phyloP scores from a whole-genome alignment of 1,140 invertebrate species.

The Zelostemma sp. region DNA sequence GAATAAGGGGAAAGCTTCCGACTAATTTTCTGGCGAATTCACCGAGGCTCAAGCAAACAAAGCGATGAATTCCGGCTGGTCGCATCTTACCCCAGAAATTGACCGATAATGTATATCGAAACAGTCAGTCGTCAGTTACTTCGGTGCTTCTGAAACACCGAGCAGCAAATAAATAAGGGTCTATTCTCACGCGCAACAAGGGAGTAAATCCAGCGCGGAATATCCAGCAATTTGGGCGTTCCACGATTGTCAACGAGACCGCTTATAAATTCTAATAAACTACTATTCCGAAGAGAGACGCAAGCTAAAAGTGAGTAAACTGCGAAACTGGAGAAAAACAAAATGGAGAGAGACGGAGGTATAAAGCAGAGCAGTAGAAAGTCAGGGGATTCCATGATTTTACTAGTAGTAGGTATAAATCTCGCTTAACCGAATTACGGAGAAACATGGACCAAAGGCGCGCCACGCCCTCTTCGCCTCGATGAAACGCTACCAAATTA shows the following conservation, averaged over 20 bases:
- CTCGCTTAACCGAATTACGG: slow-evolving; percentile 56
- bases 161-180: slow-evolving; percentile 53
- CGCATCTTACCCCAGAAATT: slow-evolving; percentile 56
- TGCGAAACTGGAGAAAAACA: slow-evolving; percentile 31
- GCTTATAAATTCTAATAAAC: slow-evolving; percentile 59
- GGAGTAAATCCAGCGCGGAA: slow-evolving; percentile 28
- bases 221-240: slow-evolving; percentile 55
- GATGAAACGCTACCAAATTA: slow-evolving; percentile 50
- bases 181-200: slow-evolving; percentile 15
- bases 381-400: slow-evolving; percentile 46
- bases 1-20: not conserved
- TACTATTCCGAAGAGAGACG: slow-evolving; percentile 27
- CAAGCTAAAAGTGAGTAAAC: slow-evolving; percentile 27
- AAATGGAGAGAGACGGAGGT: slow-evolving; percentile 44
- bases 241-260: slow-evolving; percentile 50
- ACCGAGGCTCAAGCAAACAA: slow-evolving; percentile 58
- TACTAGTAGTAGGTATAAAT: slow-evolving; percentile 51
- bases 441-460: slow-evolving; percentile 51
- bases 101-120: slow-evolving; percentile 52
- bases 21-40: slow-evolving; percentile 34
- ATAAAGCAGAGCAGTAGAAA: not conserved
- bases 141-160: slow-evolving; percentile 25
- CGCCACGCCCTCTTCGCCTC: slow-evolving; percentile 54
- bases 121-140: slow-evolving; percentile 26
- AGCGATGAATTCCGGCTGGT: slow-evolving; percentile 60